Evolutionary conservation across 2,888 invertebrate genomes (phyloP).

Genomic region (Nebria salina): DNA sequence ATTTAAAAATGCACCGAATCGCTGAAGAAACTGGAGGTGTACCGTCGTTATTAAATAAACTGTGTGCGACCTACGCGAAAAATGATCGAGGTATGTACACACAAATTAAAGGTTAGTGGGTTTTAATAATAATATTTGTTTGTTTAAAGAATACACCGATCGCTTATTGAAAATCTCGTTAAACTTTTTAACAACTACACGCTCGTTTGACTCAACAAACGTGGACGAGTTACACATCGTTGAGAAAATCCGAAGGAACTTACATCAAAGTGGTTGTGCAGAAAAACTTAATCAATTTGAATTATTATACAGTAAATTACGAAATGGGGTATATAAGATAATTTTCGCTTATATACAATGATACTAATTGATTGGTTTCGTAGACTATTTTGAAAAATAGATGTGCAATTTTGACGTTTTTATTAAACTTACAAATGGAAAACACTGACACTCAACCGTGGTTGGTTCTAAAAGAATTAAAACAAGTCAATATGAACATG

Average conservation of each 20-base stretch:
- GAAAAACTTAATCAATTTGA: constrained; percentile 57
- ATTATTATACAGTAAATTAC: constrained; percentile 56
- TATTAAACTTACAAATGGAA: constrained; percentile 54
- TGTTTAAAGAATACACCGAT: constrained; percentile 54
- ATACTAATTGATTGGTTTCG: constrained; percentile 39
- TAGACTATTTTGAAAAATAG: constrained; percentile 56
- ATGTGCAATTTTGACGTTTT: constrained; percentile 55
- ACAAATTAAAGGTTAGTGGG: constrained; percentile 20
- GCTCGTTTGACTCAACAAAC: constrained; percentile 49
- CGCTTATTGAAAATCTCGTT: constrained; percentile 54
- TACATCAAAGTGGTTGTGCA: constrained; percentile 50
- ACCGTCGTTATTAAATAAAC: constrained; percentile 52
- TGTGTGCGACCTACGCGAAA: constrained; percentile 58
- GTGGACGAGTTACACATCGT: constrained; percentile 54
- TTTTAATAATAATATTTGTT: constrained; percentile 6
- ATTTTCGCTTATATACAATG: not conserved
- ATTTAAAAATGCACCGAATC: constrained; percentile 51
- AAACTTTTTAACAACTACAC: constrained; percentile 52
- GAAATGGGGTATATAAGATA: constrained; percentile 55
- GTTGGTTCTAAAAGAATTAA: constrained; percentile 52
- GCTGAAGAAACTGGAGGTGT: constrained; percentile 47
- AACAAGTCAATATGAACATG: constrained; percentile 49
- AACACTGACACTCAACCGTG: constrained; percentile 47
- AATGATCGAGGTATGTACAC: constrained; percentile 54
- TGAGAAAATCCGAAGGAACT: constrained; percentile 53